Evolutionary conservation across 2,113 vertebrate species (phyloP), one percentile per base, ranked within the genome.

Genomic region (Petaurus breviceps): DNA sequence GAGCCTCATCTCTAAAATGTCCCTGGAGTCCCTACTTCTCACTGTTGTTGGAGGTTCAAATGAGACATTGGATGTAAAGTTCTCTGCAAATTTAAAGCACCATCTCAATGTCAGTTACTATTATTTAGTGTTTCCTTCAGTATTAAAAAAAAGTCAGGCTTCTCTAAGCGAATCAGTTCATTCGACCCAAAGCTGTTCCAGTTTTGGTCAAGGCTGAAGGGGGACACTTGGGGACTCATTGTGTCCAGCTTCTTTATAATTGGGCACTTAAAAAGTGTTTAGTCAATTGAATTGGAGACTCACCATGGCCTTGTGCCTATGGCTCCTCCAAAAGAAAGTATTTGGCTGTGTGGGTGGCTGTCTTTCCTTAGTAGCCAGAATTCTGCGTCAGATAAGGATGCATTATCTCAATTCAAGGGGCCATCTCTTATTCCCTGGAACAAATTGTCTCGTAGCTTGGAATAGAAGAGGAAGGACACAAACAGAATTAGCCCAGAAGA

Each of bases 361-460:
- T 43, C 37, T 84, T 84, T 84, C 68, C 19, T 23, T 22, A 43
- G 68, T 43, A n/a, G 68, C 19, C 19, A 43, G n/a, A 43, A 22
- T 68, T 68, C 31, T 16, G 68, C 6, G 16, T 84, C 68, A 43
- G 68, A 84, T 84, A 84, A 84, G 68, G n/a, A 55, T 22, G 16
- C 0, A 53, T 90, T n/a, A 89, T 23, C 94, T 90, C 92, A 92
- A 10, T n/a, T 53, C 92, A 92, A 90, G 28, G 8, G 10, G 90
- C 52, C 11, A 49, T 43, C 46, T 54, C 54, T n/a, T 92, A 22
- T 94, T 93, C 90, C 52, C 23, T 94, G 55, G 46, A 95, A 51
- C 91, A 89, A 92, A 91, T 2, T 89, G 68, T 22, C 61, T 94
- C 91, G 3, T 25, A 52, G 37, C 50, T 94, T 89, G 68, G 90